These are phyloP conservation scores for Oikopleura dioica DNA, from an alignment of 23 tunicate genomes.

Conservation along the genomic window DNA sequence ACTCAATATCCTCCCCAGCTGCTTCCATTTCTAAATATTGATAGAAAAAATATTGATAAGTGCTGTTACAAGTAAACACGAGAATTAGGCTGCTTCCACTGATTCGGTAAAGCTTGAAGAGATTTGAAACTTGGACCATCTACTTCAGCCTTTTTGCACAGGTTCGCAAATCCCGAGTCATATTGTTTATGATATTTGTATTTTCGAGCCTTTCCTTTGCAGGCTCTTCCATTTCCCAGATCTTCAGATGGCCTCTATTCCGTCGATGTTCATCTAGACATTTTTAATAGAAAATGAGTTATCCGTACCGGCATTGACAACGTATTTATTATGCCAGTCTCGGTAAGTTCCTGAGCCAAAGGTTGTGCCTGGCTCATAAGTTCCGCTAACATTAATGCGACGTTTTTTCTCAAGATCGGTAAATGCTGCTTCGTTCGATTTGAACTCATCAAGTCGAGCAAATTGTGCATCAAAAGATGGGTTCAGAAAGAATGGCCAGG, in stretches of 20 bases:
- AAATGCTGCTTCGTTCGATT: neutral
- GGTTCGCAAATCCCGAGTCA: too few relatives aligned
- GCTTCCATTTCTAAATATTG: too few relatives aligned
- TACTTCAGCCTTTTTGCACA: too few relatives aligned
- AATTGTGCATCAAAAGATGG: neutral
- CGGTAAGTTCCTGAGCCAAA: neutral
- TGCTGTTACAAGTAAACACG: too few relatives aligned
- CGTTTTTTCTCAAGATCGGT: neutral
- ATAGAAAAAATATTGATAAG: too few relatives aligned
- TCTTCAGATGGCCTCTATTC: neutral
- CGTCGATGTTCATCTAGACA: constrained; percentile 7
- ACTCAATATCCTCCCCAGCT: too few relatives aligned
- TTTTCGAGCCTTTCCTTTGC: too few relatives aligned
- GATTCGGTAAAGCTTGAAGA: too few relatives aligned
- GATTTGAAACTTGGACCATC: too few relatives aligned
- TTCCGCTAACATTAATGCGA: constrained; percentile 2
- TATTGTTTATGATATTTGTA: too few relatives aligned
- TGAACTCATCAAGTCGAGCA: neutral
- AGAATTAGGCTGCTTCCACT: too few relatives aligned
- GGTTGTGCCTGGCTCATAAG: neutral
- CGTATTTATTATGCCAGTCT: constrained; percentile 2
- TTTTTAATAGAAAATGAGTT: too few relatives aligned
- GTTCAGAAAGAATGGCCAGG: neutral
- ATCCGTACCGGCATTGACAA: constrained; percentile 11
- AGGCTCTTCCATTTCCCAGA: constrained; percentile 1